phyloP scores from a whole-genome alignment of 2,797 vertebrate species.

The Meda fulgida region DNA sequence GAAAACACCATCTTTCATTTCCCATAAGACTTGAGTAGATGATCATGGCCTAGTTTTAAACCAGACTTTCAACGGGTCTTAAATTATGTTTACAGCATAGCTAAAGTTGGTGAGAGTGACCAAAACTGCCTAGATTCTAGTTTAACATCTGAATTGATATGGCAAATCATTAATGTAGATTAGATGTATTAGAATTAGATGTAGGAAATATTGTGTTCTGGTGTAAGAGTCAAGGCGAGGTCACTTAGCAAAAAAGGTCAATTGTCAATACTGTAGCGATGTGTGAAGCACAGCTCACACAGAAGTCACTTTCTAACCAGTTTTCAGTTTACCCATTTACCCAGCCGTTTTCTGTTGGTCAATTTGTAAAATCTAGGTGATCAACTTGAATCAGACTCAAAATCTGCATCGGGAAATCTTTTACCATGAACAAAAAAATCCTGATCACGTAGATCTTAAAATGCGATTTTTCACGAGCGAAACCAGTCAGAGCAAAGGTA shows the following conservation, averaged over 20 bases:
- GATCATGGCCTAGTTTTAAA: constrained; percentile 41
- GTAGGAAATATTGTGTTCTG: background rate
- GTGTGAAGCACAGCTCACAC: background rate
- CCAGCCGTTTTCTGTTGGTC: background rate
- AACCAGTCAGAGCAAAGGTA: background rate
- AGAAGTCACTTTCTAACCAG: background rate
- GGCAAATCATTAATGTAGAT: background rate
- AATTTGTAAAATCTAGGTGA: background rate
- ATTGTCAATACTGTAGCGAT: background rate
- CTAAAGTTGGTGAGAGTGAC: constrained; percentile 2
- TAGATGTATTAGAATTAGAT: no score
- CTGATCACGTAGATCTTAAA: background rate
- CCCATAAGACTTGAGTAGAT: background rate
- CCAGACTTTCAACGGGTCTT: background rate
- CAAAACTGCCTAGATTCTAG: constrained; percentile 1
- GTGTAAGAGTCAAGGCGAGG: background rate
- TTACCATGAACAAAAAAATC: background rate
- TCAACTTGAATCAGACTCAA: background rate
- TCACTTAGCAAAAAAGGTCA: background rate
- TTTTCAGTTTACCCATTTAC: no score
- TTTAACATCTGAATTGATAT: background rate
- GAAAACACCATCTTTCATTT: constrained; percentile 32
- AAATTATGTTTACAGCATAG: background rate
- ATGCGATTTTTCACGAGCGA: background rate
- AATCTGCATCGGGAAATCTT: background rate